Percentiles rank a stretch among this genome's conserved stretches.
Conservation (phyloP, 2,113 vertebrate genomes). For the Forbesichthys papilliferus region DNA sequence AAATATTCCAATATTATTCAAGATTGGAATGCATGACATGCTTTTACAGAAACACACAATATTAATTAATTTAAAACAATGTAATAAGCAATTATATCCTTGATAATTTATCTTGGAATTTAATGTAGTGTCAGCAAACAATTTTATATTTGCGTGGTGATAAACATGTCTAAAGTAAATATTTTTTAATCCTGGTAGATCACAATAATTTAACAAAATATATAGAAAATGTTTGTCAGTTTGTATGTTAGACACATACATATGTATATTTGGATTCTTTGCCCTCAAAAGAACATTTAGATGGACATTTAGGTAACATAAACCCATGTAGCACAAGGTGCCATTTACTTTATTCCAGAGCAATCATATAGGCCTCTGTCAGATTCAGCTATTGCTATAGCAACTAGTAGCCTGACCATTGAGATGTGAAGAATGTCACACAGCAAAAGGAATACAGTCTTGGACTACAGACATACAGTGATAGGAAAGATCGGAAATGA, state of each 20-base stretch:
- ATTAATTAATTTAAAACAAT: too few relatives aligned
- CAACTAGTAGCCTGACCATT: conserved; percentile 79
- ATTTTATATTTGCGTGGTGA: background rate
- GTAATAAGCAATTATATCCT: too few relatives aligned
- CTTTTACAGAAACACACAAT: too few relatives aligned
- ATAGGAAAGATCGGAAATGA: conserved; percentile 46
- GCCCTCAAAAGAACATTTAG: background rate
- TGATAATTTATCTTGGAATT: too few relatives aligned
- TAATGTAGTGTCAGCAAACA: background rate
- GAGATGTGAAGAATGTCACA: conserved; percentile 77
- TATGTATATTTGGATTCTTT: too few relatives aligned
- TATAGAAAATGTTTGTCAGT: too few relatives aligned
- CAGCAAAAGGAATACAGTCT: conserved; percentile 63
- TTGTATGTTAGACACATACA: too few relatives aligned
- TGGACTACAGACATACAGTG: conserved; percentile 38
- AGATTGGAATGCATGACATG: too few relatives aligned
- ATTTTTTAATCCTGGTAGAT: too few relatives aligned
- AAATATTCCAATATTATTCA: too few relatives aligned
- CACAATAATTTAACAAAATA: too few relatives aligned
- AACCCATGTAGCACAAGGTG: conserved; percentile 62
- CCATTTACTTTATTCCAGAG: conserved; percentile 76
- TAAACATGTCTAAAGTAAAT: background rate
- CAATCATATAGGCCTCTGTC: conserved; percentile 81
- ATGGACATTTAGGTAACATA: conserved; percentile 11
- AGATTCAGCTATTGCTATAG: conserved; percentile 85